Conservation (phyloP, 2,888 invertebrate genomes). For the Dromius quadrimaculatus region DNA sequence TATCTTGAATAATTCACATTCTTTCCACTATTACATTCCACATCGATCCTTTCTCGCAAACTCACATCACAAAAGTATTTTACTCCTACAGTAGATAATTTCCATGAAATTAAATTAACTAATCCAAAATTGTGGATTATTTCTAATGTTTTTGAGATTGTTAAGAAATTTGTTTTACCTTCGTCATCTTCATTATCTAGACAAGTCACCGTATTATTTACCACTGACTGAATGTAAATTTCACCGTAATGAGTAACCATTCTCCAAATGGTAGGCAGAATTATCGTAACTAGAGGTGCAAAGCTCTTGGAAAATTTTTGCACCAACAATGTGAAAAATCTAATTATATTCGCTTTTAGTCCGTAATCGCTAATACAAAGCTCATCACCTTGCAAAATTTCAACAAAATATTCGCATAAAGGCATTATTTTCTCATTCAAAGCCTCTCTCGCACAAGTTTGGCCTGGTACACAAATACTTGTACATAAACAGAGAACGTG, state of each 20-base stretch:
- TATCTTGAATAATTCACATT: too few relatives aligned
- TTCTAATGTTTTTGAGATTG: too few relatives aligned
- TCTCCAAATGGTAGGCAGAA: conserved; percentile 77
- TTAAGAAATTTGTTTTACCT: conserved; percentile 69
- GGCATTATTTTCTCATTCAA: conserved; percentile 76
- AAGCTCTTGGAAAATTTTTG: conserved; percentile 74
- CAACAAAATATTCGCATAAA: conserved; percentile 75
- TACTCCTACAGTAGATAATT: too few relatives aligned
- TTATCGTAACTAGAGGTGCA: conserved; percentile 71
- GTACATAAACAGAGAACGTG: conserved; percentile 76
- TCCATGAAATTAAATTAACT: too few relatives aligned
- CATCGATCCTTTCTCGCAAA: too few relatives aligned
- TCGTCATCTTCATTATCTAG: conserved; percentile 71
- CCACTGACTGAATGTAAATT: conserved; percentile 73
- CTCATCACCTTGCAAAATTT: conserved; percentile 70
- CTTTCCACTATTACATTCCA: too few relatives aligned
- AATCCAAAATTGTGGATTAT: too few relatives aligned
- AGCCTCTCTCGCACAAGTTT: conserved; percentile 72
- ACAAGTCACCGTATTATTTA: conserved; percentile 71
- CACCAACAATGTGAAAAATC: conserved; percentile 73
- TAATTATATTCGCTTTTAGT: conserved; percentile 72
- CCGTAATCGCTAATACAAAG: conserved; percentile 71
- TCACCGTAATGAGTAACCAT: conserved; percentile 77
- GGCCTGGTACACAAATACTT: conserved; percentile 69
- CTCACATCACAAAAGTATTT: too few relatives aligned